A percentile compares a stretch with the other conserved stretches of the same genome.
These are phyloP conservation scores for Callitettix versicolor DNA, from an alignment of 1,140 invertebrate species.

Conservation along the genomic window DNA sequence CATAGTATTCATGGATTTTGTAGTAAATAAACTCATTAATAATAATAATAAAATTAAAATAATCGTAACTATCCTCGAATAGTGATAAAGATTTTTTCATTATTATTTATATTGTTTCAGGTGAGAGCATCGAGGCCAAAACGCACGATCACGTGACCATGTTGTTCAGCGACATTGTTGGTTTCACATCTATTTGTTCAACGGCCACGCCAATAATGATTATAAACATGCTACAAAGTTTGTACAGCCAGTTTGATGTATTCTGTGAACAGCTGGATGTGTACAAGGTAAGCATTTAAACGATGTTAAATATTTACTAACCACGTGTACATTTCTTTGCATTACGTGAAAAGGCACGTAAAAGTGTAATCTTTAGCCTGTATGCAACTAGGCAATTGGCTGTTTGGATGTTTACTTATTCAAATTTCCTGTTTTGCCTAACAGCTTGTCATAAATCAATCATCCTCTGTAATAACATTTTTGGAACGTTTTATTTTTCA, in stretches of 20 bases:
- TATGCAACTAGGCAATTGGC: too few species aligned
- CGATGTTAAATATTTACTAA: too few species aligned
- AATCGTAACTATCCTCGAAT: too few species aligned
- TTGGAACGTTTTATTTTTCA: too few species aligned
- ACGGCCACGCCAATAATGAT: slow-evolving; percentile 88
- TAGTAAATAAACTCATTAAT: too few species aligned
- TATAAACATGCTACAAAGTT: slow-evolving; percentile 82
- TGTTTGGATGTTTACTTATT: not conserved
- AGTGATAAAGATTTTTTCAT: too few species aligned
- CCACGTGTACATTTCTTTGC: not conserved
- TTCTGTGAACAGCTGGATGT: slow-evolving; percentile 84
- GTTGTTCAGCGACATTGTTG: slow-evolving; percentile 90
- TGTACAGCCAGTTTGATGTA: slow-evolving; percentile 86
- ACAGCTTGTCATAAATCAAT: too few species aligned
- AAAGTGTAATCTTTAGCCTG: too few species aligned
- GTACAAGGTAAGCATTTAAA: slow-evolving; percentile 61
- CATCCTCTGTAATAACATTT: too few species aligned
- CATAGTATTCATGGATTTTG: too few species aligned
- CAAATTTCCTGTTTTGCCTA: not conserved
- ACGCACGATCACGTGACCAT: slow-evolving; percentile 86
- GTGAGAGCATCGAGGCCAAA: slow-evolving; percentile 80
- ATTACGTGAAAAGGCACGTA: too few species aligned
- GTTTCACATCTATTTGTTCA: slow-evolving; percentile 89
- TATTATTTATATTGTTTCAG: slow-evolving; percentile 39
- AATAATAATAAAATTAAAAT: too few species aligned